These are phyloP conservation scores for Chiridota heheva DNA, from an alignment of 35 echinoderm and acorn worm species.

Conservation along the genomic window DNA sequence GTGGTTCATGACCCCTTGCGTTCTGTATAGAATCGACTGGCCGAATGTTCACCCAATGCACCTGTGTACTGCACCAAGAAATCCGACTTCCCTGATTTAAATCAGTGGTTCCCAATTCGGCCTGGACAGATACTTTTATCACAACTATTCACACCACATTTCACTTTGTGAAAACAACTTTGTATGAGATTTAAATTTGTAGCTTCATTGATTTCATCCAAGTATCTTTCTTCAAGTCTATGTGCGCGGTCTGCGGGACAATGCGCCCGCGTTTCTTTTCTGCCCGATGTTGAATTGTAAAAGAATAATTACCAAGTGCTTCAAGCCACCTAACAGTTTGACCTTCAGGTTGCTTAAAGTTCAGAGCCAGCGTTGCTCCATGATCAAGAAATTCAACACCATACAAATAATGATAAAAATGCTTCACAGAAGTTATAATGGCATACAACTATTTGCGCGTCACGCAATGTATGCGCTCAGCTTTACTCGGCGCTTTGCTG, in stretches of 20 bases:
- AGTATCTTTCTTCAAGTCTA: no score
- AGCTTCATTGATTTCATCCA: slow-evolving; percentile 23
- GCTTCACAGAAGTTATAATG: neutral
- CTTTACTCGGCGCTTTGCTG: neutral
- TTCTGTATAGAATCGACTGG: no score
- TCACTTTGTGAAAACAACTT: no score
- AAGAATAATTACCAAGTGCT: slow-evolving; percentile 25
- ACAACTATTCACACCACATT: no score
- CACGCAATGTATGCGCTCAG: slow-evolving; percentile 37
- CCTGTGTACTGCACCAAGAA: no score
- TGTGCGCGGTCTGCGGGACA: slow-evolving; percentile 18
- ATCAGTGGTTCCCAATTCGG: no score
- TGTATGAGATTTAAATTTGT: no score
- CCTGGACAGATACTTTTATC: no score
- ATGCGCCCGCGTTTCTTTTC: slow-evolving; percentile 35
- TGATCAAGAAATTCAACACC: no score
- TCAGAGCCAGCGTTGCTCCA: slow-evolving; percentile 32
- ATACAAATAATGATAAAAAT: neutral
- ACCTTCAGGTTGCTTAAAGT: slow-evolving; percentile 52
- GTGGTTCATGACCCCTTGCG: no score
- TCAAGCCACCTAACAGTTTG: slow-evolving; percentile 58
- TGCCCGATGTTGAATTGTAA: slow-evolving; percentile 19
- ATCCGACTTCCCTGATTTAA: no score
- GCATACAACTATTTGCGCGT: slow-evolving; percentile 32
- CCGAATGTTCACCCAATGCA: no score